These are phyloP conservation scores for Caenorhabditis auriculariae DNA, from an alignment of 2,888 invertebrate genomes.

Conservation along the genomic window DNA sequence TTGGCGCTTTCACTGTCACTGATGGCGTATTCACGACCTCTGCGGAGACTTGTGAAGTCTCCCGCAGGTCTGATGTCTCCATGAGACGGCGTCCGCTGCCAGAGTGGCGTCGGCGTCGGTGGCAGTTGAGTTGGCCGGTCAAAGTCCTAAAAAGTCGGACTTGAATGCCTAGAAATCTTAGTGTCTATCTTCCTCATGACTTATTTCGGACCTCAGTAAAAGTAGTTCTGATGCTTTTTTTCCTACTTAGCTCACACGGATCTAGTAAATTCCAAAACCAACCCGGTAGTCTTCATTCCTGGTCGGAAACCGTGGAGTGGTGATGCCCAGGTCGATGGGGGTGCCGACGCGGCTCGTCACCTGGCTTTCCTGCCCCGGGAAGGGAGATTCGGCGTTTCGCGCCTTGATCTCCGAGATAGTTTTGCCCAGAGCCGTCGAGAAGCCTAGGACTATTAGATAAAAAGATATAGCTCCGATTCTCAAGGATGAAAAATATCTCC, in stretches of 20 bases:
- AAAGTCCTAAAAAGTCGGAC: too few species aligned
- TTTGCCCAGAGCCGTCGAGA: constrained; percentile 37
- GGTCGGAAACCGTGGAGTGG: not conserved
- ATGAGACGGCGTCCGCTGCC: constrained; percentile 19
- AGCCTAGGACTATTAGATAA: too few species aligned
- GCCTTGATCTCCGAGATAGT: constrained; percentile 41
- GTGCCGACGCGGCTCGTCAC: constrained; percentile 27
- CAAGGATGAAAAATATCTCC: too few species aligned
- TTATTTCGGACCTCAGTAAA: too few species aligned
- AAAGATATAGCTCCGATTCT: too few species aligned
- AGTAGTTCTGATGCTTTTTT: too few species aligned
- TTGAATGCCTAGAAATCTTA: not conserved
- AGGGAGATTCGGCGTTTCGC: constrained; percentile 35
- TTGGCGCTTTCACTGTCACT: constrained; percentile 16
- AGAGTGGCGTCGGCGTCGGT: constrained; percentile 25
- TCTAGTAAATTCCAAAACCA: too few species aligned
- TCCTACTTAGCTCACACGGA: too few species aligned
- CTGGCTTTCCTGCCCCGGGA: constrained; percentile 16
- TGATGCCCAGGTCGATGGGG: constrained; percentile 36
- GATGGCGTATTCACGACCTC: constrained; percentile 36
- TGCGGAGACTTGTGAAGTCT: constrained; percentile 39
- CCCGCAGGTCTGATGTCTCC: too few species aligned
- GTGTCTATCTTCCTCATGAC: too few species aligned
- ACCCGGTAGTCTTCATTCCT: not conserved
- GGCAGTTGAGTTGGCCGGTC: constrained; percentile 22